Conservation (phyloP, 2,797 vertebrate genomes). For the Potorous gilbertii region DNA sequence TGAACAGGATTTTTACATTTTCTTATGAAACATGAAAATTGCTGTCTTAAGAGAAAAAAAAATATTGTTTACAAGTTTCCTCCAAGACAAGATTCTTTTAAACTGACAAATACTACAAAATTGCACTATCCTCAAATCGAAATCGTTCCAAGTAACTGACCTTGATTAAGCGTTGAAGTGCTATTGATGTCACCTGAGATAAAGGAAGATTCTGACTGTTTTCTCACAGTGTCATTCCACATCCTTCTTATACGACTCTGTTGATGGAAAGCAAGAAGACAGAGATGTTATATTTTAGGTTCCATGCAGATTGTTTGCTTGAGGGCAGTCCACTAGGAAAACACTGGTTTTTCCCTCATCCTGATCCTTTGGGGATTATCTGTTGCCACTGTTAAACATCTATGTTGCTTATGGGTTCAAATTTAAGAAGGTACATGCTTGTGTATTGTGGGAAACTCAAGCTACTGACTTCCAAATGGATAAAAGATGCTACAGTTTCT, state of each 20-base stretch:
- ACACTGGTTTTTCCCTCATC: conserved; percentile 39
- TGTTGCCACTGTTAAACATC: conserved; percentile 36
- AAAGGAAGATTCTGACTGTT: conserved; percentile 99
- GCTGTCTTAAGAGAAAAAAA: conserved; percentile 72
- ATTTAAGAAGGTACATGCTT: conserved; percentile 38
- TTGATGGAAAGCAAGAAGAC: conserved; percentile 85
- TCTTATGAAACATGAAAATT: conserved; percentile 73
- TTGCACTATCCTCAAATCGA: conserved; percentile 79
- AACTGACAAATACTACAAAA: conserved; percentile 77
- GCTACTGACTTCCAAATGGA: conserved; percentile 55
- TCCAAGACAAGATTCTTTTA: conserved; percentile 67
- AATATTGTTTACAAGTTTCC: conserved; percentile 63
- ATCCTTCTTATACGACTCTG: conserved; percentile 99
- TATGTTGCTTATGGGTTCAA: conserved; percentile 47
- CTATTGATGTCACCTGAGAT: conserved; percentile 99
- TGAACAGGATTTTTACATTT: conserved; percentile 81
- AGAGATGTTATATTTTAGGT: conserved; percentile 63
- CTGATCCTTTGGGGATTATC: conserved; percentile 6
- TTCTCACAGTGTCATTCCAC: conserved; percentile 99
- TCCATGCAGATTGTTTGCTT: conserved; percentile 34
- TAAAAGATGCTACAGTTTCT: neutral
- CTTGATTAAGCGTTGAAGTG: conserved; percentile 99
- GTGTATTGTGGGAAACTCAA: conserved; percentile 24
- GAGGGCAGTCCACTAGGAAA: conserved; percentile 33
- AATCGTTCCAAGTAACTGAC: conserved; percentile 90